Evolutionary conservation across 1,140 invertebrate species (phyloP).

Genomic region (Cotesia typhae): DNA sequence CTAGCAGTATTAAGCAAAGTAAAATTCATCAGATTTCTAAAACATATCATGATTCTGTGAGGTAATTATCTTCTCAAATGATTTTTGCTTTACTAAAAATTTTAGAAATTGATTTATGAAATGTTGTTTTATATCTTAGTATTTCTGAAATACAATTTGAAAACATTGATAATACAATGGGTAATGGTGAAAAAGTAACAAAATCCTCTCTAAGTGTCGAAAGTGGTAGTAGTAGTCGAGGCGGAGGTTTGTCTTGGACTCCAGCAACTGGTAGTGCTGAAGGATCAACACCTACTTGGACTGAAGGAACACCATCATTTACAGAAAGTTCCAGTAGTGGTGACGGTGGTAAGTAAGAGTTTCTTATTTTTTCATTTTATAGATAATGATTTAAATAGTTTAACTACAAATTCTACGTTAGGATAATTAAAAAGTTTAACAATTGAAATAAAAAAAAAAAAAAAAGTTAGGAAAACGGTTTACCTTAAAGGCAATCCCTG

Average conservation of each 20-base stretch:
- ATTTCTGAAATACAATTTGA: conserved; percentile 64
- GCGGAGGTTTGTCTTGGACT: conserved; percentile 78
- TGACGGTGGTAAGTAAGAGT: conserved; percentile 77
- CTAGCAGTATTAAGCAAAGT: conserved; percentile 55
- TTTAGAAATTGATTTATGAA: background rate
- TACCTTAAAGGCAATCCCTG: too few relatives aligned
- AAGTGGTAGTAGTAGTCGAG: conserved; percentile 67
- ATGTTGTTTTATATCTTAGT: conserved; percentile 39
- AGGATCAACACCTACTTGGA: conserved; percentile 96
- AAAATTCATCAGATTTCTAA: conserved; percentile 61
- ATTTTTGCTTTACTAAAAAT: background rate
- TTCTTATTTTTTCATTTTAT: too few relatives aligned
- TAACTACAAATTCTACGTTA: too few relatives aligned
- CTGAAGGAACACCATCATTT: conserved; percentile 96
- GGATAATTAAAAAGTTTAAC: too few relatives aligned
- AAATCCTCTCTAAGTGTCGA: conserved; percentile 78
- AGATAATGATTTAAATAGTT: too few relatives aligned
- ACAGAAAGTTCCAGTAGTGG: conserved; percentile 95
- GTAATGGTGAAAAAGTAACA: conserved; percentile 68
- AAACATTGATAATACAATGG: conserved; percentile 62
- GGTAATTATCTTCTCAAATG: conserved; percentile 46
- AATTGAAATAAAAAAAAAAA: too few relatives aligned
- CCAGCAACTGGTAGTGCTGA: conserved; percentile 85
- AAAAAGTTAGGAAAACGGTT: too few relatives aligned
- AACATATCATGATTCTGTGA: conserved; percentile 61